phyloP scores from a whole-genome alignment of 1,140 invertebrate species.

The Polypedilum vanderplanki region DNA sequence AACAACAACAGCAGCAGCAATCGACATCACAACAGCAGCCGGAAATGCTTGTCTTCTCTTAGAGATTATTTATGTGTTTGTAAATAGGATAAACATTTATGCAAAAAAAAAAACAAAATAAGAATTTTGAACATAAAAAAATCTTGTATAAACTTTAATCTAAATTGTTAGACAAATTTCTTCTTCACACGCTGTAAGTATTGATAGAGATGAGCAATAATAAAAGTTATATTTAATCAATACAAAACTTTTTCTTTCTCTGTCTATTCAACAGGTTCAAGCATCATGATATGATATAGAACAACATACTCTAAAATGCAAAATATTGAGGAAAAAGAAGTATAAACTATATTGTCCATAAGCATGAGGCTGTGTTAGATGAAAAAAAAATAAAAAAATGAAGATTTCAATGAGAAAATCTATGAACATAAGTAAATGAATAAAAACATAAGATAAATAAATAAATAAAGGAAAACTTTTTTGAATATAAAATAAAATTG shows the following conservation, averaged over 20 bases:
- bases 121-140: background rate
- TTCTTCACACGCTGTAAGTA: constrained; percentile 3
- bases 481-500: constrained; percentile 15
- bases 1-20: constrained; percentile 5
- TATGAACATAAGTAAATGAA: constrained; percentile 13
- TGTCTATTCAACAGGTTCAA: constrained; percentile 14
- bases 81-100: background rate
- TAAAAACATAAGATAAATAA: background rate
- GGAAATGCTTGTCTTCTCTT: constrained; percentile 27
- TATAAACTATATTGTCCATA: constrained; percentile 25
- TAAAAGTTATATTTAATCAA: background rate
- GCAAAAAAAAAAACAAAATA: background rate
- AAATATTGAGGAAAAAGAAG: constrained; percentile 15
- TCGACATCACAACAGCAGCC: background rate
- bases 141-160: background rate
- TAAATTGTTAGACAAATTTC: constrained; percentile 23
- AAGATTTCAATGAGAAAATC: constrained; percentile 10
- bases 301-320: constrained; percentile 20
- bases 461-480: background rate
- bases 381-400: background rate
- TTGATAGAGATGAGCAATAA: too few relatives aligned
- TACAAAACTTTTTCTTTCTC: background rate
- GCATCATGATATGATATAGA: constrained; percentile 9
- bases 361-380: constrained; percentile 27
- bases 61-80: constrained; percentile 24